phyloP scores from a whole-genome alignment of 2,113 vertebrate genomes.

The Hypomesus transpacificus region DNA sequence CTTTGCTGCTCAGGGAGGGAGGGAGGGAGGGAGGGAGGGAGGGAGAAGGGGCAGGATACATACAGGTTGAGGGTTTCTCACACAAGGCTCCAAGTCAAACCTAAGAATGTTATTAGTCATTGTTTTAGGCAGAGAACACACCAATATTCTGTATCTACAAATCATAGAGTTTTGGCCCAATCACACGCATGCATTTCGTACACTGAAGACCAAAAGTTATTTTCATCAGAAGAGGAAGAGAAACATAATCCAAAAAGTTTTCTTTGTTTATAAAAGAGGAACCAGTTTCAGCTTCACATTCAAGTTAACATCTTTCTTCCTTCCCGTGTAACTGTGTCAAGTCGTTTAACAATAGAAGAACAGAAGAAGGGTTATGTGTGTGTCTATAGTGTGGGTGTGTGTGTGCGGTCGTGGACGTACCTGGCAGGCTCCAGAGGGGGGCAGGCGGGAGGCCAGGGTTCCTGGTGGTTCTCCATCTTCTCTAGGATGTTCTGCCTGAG shows the following conservation, averaged over 20 bases:
- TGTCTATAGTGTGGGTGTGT: background rate
- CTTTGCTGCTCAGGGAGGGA: conserved; percentile 58
- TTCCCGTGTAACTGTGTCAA: no score
- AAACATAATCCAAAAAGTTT: background rate
- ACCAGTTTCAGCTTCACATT: background rate
- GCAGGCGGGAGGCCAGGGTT: conserved; percentile 78
- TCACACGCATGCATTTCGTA: no score
- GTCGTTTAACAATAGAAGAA: no score
- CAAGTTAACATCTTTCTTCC: background rate
- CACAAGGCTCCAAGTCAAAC: background rate
- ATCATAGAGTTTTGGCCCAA: no score
- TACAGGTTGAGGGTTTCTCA: background rate
- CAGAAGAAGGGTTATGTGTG: no score
- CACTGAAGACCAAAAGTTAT: background rate
- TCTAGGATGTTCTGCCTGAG: conserved; percentile 78
- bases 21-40: background rate
- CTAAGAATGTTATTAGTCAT: background rate
- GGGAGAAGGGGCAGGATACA: conserved; percentile 9
- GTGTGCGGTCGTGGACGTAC: conserved; percentile 53
- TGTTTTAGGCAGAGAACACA: background rate
- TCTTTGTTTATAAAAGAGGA: background rate
- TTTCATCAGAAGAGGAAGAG: conserved; percentile 3
- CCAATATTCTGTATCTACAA: no score
- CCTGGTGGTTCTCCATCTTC: conserved; percentile 72
- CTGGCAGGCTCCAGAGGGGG: conserved; percentile 82